Evolutionary conservation across 2,888 invertebrate species (phyloP).

Genomic region (Gymnosoma rotundatum): DNA sequence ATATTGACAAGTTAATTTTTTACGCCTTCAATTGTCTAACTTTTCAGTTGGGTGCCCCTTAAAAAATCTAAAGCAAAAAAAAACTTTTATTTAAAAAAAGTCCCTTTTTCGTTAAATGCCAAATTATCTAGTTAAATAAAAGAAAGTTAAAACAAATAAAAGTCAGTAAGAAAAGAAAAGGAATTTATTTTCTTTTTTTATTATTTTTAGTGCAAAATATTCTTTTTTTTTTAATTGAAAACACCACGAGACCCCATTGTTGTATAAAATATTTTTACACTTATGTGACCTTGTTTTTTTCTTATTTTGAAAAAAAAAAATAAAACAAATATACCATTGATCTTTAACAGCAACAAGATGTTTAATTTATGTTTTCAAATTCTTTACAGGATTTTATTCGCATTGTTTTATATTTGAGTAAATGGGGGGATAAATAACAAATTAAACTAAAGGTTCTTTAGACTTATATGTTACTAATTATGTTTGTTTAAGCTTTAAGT

Average conservation of each 20-base stretch:
- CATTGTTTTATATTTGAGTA: neutral
- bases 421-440: conserved; percentile 26
- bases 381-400: conserved; percentile 14
- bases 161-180: conserved; percentile 38
- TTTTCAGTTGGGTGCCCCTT: conserved; percentile 43
- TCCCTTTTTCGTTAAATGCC: conserved; percentile 47
- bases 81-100: conserved; percentile 11
- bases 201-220: neutral
- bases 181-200: neutral
- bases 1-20: conserved; percentile 82
- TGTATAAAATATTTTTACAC: conserved; percentile 11
- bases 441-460: neutral
- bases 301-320: neutral
- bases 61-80: neutral
- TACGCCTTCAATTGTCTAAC: conserved; percentile 76
- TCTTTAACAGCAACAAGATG: conserved; percentile 55
- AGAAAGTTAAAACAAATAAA: conserved; percentile 61
- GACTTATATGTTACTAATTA: too few relatives aligned
- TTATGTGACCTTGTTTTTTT: conserved; percentile 39
- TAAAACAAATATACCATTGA: conserved; percentile 71
- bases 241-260: conserved; percentile 14
- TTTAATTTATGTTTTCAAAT: conserved; percentile 58
- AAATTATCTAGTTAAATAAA: conserved; percentile 68
- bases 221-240: conserved; percentile 8
- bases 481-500: too few relatives aligned